Evolutionary conservation across 37 sponge, comb jelly and placozoan species (phyloP).

Genomic region (Theonella swinhoei): DNA sequence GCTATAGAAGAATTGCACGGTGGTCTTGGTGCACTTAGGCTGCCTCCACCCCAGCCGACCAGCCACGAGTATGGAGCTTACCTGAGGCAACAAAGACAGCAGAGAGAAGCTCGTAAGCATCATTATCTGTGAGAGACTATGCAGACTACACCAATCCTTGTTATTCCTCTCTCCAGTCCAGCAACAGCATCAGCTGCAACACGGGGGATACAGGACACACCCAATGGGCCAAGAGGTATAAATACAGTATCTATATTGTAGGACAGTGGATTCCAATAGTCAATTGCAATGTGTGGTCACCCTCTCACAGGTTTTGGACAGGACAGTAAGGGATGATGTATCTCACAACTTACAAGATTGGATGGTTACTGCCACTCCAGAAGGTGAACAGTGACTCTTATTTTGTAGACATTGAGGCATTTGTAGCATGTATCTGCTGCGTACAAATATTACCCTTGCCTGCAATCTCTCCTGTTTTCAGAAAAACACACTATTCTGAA

Average conservation of each 20-base stretch:
- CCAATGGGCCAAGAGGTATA: not conserved
- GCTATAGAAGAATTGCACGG: conserved; percentile 54
- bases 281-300: too few relatives aligned
- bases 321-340: conserved; percentile 39
- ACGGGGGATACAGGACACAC: not conserved
- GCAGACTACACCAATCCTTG: not conserved
- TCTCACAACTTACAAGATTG: conserved; percentile 46
- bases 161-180: not conserved
- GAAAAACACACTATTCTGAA: conserved; percentile 76
- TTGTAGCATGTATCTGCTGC: too few relatives aligned
- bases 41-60: conserved; percentile 56
- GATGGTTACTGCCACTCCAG: conserved; percentile 61
- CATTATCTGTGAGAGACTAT: too few relatives aligned
- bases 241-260: not conserved
- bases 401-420: too few relatives aligned
- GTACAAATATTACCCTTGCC: not conserved
- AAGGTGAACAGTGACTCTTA: conserved; percentile 44
- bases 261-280: not conserved
- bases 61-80: conserved; percentile 79
- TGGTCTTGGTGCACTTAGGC: conserved; percentile 19
- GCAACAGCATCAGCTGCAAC: not conserved
- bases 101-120: not conserved
- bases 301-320: conserved; percentile 35
- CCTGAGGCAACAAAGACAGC: conserved; percentile 1
- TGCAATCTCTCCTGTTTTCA: not conserved